phyloP scores from a whole-genome alignment of 2,797 vertebrate species.

The Sebastes iracundus region DNA sequence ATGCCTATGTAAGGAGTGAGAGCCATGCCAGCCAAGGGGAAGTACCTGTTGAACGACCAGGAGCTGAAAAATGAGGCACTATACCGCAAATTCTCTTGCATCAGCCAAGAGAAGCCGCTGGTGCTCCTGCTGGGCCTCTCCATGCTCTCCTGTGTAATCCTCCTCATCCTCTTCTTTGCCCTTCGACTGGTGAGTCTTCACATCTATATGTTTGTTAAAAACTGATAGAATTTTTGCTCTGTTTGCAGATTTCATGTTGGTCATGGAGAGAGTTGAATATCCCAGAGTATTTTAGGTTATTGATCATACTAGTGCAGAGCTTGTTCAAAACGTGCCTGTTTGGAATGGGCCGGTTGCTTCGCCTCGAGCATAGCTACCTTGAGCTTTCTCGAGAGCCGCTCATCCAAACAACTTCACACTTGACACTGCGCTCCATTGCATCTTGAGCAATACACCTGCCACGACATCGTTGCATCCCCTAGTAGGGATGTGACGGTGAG shows the following conservation, averaged over 20 bases:
- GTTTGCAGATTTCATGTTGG: background rate
- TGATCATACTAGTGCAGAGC: background rate
- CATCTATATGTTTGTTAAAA: background rate
- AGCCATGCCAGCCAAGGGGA: constrained; percentile 94
- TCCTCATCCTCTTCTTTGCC: constrained; percentile 85
- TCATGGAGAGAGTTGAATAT: background rate
- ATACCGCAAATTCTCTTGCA: constrained; percentile 93
- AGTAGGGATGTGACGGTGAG: too few relatives aligned
- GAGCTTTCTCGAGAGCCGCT: background rate
- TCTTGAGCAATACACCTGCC: background rate
- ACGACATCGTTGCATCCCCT: background rate
- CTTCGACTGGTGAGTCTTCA: constrained; percentile 83
- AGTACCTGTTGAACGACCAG: constrained; percentile 92
- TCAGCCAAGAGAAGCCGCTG: constrained; percentile 92
- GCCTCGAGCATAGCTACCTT: background rate
- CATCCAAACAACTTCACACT: background rate
- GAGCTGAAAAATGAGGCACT: constrained; percentile 88
- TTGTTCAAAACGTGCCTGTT: background rate
- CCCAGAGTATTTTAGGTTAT: background rate
- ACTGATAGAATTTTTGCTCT: background rate
- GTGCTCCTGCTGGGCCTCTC: constrained; percentile 90
- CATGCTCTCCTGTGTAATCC: constrained; percentile 80
- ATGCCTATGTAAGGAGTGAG: constrained; percentile 52
- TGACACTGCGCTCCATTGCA: accelerated
- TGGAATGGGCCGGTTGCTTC: background rate